A percentile compares a stretch with the other conserved stretches of the same genome.
Conservation (phyloP, 2,113 vertebrate genomes). For the Copsychus sechellarum region DNA sequence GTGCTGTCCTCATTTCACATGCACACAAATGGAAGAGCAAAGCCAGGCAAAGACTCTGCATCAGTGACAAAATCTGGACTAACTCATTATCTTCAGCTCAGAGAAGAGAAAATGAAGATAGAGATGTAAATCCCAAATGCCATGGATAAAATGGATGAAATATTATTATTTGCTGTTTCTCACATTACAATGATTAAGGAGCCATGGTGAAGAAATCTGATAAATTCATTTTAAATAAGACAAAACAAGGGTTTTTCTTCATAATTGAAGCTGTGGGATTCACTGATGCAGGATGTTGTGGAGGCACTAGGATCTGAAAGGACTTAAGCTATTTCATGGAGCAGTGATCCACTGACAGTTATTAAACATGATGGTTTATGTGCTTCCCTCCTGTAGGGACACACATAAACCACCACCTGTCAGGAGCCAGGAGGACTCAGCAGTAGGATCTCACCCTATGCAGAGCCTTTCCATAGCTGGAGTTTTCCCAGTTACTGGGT, state of each 20-base stretch:
- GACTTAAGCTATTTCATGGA: neutral
- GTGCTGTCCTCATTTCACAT: neutral
- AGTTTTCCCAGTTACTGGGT: neutral
- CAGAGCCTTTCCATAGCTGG: neutral
- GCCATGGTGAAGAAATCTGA: neutral
- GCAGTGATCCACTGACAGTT: neutral
- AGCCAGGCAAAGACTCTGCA: neutral
- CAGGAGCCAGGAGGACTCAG: neutral
- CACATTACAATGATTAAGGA: neutral
- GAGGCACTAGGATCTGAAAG: neutral
- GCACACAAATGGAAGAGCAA: neutral
- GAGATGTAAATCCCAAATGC: neutral
- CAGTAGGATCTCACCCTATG: fast-evolving
- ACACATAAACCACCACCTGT: neutral
- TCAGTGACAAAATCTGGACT: neutral
- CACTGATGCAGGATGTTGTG: neutral
- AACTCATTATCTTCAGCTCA: neutral
- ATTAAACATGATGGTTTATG: neutral
- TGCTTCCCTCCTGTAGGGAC: neutral
- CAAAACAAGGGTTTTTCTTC: neutral
- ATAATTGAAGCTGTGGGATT: neutral
- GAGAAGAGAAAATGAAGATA: neutral
- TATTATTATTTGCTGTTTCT: neutral
- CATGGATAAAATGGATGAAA: neutral
- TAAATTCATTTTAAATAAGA: neutral